Conservation (phyloP, 53 echinoderm and acorn worm species). For the Hippasteria phrygiana region DNA sequence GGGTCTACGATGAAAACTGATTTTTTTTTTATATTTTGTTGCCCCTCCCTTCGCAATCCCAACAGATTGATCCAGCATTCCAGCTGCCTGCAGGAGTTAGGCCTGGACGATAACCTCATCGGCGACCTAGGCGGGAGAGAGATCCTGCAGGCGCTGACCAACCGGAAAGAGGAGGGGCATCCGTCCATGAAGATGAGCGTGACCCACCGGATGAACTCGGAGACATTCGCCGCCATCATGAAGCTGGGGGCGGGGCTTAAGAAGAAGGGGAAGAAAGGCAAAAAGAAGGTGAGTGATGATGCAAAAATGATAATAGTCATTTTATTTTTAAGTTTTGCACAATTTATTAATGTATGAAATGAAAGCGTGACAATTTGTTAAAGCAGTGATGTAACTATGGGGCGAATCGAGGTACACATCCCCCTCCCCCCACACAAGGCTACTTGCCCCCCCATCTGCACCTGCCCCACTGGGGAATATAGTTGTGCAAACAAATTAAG, state of each 20-base stretch:
- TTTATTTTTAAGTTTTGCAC: too few relatives aligned
- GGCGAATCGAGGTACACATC: too few relatives aligned
- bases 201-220: slow-evolving; percentile 89
- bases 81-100: slow-evolving; percentile 91
- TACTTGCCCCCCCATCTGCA: too few relatives aligned
- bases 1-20: too few relatives aligned
- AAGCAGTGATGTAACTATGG: too few relatives aligned
- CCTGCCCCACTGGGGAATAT: too few relatives aligned
- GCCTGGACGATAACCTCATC: slow-evolving; percentile 94
- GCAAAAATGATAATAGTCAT: too few relatives aligned
- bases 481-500: too few relatives aligned
- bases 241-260: slow-evolving; percentile 93
- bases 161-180: slow-evolving; percentile 75
- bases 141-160: slow-evolving; percentile 90
- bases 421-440: too few relatives aligned
- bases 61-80: slow-evolving; percentile 88
- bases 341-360: too few relatives aligned
- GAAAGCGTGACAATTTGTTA: too few relatives aligned
- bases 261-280: slow-evolving; percentile 98
- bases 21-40: background rate
- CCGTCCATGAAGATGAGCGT: slow-evolving; percentile 90
- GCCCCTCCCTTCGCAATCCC: background rate
- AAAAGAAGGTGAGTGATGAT: slow-evolving; percentile 81
- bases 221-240: slow-evolving; percentile 86
- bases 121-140: slow-evolving; percentile 96